Conservation (phyloP, 2,113 vertebrate genomes). For the Neofelis nebulosa region DNA sequence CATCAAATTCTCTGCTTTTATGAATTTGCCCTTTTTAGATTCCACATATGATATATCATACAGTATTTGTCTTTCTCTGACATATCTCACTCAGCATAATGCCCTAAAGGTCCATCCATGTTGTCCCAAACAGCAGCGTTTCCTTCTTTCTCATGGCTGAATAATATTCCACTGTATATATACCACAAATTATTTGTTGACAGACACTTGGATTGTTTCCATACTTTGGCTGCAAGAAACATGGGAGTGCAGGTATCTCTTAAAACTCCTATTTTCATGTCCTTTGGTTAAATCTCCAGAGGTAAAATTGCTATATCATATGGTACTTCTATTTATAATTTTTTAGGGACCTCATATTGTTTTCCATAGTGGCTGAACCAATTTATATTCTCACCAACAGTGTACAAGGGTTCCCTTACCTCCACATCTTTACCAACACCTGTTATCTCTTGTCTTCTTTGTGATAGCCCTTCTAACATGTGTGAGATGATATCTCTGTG, state of each 20-base stretch:
- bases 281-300: background rate
- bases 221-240: background rate
- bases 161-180: background rate
- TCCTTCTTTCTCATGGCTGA: background rate
- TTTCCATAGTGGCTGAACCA: background rate
- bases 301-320: background rate
- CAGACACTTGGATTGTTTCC: background rate
- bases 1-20: background rate
- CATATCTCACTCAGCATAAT: background rate
- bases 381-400: background rate
- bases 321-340: background rate
- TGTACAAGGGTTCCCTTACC: background rate
- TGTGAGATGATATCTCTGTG: background rate
- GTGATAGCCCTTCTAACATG: background rate
- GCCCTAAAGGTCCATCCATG: background rate
- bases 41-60: background rate
- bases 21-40: background rate
- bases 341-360: background rate
- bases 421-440: background rate
- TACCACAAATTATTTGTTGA: background rate
- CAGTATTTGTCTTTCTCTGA: background rate
- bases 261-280: background rate
- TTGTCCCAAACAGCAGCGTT: background rate
- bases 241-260: background rate
- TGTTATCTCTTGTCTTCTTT: background rate